phyloP scores from a whole-genome alignment of 64 coral and sea anemone genomes.

The Pocillopora verrucosa region DNA sequence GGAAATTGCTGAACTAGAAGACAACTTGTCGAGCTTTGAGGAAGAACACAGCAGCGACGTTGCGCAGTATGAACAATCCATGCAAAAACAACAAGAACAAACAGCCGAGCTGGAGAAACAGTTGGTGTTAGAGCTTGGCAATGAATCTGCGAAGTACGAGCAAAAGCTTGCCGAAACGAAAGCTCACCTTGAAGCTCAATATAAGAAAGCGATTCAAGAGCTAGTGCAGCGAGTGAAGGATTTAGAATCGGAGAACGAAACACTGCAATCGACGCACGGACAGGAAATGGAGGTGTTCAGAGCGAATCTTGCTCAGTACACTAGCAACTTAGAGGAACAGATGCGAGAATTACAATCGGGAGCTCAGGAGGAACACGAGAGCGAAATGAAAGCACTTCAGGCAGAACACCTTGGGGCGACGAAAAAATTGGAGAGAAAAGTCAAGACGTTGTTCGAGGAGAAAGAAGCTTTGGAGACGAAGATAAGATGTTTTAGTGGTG shows the following conservation, averaged over 20 bases:
- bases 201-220: conserved; percentile 24
- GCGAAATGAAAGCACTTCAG: conserved; percentile 32
- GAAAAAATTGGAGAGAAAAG: conserved; percentile 18
- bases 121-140: conserved; percentile 76
- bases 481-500: background rate
- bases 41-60: conserved; percentile 85
- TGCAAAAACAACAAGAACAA: conserved; percentile 76
- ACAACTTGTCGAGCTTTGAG: conserved; percentile 91
- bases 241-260: conserved; percentile 40
- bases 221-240: conserved; percentile 49
- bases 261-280: conserved; percentile 55
- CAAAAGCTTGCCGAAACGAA: conserved; percentile 37
- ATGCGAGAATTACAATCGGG: conserved; percentile 53
- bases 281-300: conserved; percentile 78
- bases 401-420: conserved; percentile 22
- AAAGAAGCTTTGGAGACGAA: conserved; percentile 13
- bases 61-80: conserved; percentile 52
- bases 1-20: conserved; percentile 76
- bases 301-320: conserved; percentile 62
- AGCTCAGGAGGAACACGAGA: conserved; percentile 39
- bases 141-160: conserved; percentile 72
- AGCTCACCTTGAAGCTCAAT: conserved; percentile 17
- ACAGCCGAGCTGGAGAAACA: conserved; percentile 84
- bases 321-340: conserved; percentile 64
- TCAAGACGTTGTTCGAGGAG: conserved; percentile 19